Evolutionary conservation across 2,113 vertebrate species (phyloP), one percentile per base, ranked within the genome.

Genomic region (Microcebus griseorufus): DNA sequence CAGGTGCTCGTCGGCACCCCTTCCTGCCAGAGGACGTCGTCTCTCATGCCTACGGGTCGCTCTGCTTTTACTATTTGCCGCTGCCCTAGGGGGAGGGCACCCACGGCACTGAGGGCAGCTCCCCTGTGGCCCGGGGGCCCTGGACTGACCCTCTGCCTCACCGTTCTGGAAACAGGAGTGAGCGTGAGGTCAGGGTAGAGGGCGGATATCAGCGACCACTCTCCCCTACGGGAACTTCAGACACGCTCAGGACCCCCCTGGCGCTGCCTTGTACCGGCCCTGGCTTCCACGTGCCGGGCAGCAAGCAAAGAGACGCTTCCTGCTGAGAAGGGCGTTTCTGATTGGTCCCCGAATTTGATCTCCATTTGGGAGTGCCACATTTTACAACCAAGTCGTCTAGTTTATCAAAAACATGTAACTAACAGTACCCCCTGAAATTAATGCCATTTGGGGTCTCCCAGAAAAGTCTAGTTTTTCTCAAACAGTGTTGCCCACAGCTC

Each of bases 391-490:
- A 13, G 48, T 65, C 34, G 14, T 60, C 60, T 39, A 58, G 64
- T 29, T 58, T 6, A 23, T 48, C 32, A 67, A 45, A 60, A 37
- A 13, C 39, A 82, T 51, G 39, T 53, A 10, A 82, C 32, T 37
- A 17, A 32, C 27, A 32, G 60, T 58, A 16, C 3, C 10, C 5
- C 16, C 14, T 29, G 65, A 45, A 58, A 55, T 17, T 16, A 3
- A 25, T 32, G 34, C 22, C 39, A 22, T 51, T 34, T 65, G 14
- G 32, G 39, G 7, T 18, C 1, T 39, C 53, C 4, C 73, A 55
- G 39, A 6, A 58, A 64, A 55, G 73, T 79, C 73, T n/a, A 13
- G 29, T 37, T 32, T 72, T 93, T 85, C 67, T 95, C 69, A 67
- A 42, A 22, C 17, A 8, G 22, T 18, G 25, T 32, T 27, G 29